Base-by-base conservation (phyloP, 2,113 vertebrate species). In the Piliocolobus tephrosceles region DNA sequence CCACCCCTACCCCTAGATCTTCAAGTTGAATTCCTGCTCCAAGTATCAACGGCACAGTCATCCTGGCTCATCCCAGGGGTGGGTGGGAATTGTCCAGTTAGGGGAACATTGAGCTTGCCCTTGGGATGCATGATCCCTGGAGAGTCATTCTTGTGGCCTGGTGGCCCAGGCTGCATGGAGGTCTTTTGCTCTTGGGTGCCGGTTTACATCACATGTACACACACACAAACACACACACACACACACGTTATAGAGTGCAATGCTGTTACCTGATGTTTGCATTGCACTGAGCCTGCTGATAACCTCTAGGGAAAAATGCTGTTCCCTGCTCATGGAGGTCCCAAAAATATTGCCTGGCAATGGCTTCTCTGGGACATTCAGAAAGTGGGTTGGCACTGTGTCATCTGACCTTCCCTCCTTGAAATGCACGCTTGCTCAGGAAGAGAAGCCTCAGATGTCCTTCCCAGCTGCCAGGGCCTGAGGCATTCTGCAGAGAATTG, bases 41-140 rank as follows among this genome's bases (percentile, higher is more conserved):
- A 52, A 43, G 17, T 25, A 52, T 6, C 8, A 0, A 1, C 5
- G 38, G 52, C 18, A 12, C 23, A 12, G 16, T 23, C 27, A 20
- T 68, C 35, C 35, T 58, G 40, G 2, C 80, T 43, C 35, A 43
- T 30, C 17, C 12, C 22, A 2, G 30, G 43, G 17, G 3, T 30
- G 12, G 47, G 3, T 14, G 68, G 18, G n/a, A n/a, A 16, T 68
- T 3, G 1, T 35, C 32, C 25, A 16, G 32, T 50, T 10, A 73
- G 55, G 8, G 30, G 38, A 17, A 10, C 38, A n/a, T 23, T 30
- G 64, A 13, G 52, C 64, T 55, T n/a, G 1, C 0, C n/a, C 40
- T 40, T 47, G 68, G 45, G 32, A 72, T 8, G 2, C 5, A 12
- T 6, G 9, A 18, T 75, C 11, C 55, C 66, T 18, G 43, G 14